Percentiles rank a stretch among this genome's conserved stretches.
phyloP scores from a whole-genome alignment of 2,888 invertebrate genomes.

The Trissonchulus latispiculum region DNA sequence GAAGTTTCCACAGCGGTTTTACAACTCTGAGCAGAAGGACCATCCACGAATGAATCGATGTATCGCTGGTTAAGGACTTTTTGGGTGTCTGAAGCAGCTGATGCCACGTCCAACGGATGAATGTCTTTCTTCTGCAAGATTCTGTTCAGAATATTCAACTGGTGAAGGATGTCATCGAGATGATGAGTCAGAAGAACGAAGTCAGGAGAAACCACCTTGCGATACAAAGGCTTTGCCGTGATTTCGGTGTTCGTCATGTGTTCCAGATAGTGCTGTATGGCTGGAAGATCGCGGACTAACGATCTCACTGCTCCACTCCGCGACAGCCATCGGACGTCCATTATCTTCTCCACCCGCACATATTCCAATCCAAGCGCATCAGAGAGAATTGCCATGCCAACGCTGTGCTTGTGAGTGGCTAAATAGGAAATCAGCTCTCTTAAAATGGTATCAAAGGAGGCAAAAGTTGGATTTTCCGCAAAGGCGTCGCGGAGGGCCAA shows the following conservation, averaged over 20 bases:
- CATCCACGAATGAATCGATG: neutral
- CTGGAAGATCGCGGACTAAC: neutral
- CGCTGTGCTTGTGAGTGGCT: neutral
- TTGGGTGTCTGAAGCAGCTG: neutral
- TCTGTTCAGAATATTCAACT: neutral
- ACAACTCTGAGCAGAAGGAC: neutral
- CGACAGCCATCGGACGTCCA: constrained; percentile 8
- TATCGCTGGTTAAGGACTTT: neutral
- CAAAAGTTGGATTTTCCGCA: neutral
- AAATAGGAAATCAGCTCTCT: no score
- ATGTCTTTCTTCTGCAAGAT: neutral
- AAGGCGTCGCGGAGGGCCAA: neutral
- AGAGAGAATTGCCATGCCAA: neutral
- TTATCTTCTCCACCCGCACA: no score
- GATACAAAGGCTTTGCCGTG: constrained; percentile 1
- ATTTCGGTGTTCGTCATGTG: constrained; percentile 1
- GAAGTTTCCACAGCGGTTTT: neutral
- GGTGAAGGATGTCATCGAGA: neutral
- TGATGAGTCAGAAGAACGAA: neutral
- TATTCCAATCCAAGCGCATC: neutral
- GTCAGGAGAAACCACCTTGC: neutral
- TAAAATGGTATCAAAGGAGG: no score
- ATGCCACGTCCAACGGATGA: neutral
- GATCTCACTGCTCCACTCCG: neutral
- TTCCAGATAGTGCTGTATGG: neutral